These are phyloP conservation scores for Catharus fuscescens DNA, from an alignment of 2,113 vertebrate species.

Conservation along the genomic window DNA sequence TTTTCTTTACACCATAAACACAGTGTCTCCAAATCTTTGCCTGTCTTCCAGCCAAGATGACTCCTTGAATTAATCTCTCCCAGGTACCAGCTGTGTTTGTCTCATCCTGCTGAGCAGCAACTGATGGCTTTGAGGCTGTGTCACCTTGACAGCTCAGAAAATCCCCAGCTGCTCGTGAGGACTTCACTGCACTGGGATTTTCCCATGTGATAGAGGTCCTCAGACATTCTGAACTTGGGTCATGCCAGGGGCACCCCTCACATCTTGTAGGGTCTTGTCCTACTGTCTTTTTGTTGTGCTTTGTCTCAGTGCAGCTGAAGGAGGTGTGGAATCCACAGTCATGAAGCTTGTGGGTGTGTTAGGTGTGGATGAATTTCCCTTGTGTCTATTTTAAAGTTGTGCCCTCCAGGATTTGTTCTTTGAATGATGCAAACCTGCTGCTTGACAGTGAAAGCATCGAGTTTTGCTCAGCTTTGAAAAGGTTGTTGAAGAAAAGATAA, in stretches of 20 bases:
- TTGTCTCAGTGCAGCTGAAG: not conserved
- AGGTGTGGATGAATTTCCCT: not conserved
- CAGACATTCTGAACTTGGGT: not conserved
- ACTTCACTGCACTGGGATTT: not conserved
- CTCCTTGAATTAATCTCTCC: constrained; percentile 36
- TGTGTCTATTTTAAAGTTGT: not conserved
- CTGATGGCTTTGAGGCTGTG: not conserved
- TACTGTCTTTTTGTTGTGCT: accelerated
- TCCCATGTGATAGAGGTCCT: not conserved
- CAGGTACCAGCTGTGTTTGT: constrained; percentile 63
- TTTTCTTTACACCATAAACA: constrained; percentile 55
- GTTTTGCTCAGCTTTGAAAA: not conserved
- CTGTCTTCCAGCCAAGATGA: constrained; percentile 45
- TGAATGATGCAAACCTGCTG: not conserved
- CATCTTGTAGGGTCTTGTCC: not conserved
- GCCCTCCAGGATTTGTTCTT: not conserved
- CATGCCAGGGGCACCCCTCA: not conserved
- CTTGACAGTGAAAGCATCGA: not conserved
- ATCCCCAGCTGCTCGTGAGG: not conserved
- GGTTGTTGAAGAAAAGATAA: not conserved
- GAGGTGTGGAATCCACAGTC: not conserved
- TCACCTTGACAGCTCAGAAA: constrained; percentile 36
- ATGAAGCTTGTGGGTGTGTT: not conserved
- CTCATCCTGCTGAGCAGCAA: constrained; percentile 6
- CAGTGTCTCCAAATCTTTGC: not conserved